Evolutionary conservation across 2,797 vertebrate species (phyloP).

Genomic region (Urosaurus nigricauda): DNA sequence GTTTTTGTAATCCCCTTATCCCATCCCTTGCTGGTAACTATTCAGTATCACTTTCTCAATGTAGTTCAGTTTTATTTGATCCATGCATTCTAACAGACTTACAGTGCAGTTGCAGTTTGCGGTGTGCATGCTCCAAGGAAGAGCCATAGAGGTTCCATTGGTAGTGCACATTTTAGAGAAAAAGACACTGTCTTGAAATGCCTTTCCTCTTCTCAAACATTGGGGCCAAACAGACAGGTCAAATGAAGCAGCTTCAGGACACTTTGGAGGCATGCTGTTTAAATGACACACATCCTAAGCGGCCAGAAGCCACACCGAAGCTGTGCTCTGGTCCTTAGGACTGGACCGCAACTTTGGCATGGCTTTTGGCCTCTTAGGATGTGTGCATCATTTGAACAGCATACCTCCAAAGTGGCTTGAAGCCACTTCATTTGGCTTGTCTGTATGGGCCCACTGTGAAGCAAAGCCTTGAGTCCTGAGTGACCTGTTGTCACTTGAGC

Average conservation of each 20-base stretch:
- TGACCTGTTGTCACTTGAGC: background rate
- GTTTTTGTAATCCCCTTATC: background rate
- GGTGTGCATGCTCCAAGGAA: background rate
- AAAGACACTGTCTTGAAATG: too few relatives aligned
- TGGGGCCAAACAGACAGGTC: background rate
- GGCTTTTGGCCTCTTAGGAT: too few relatives aligned
- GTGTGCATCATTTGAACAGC: too few relatives aligned
- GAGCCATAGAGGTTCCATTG: background rate
- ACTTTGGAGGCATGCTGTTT: too few relatives aligned
- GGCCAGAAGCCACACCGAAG: too few relatives aligned
- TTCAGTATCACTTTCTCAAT: background rate
- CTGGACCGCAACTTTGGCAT: too few relatives aligned
- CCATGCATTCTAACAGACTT: background rate
- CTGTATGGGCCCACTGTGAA: background rate
- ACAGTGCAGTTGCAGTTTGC: background rate
- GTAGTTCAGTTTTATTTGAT: background rate
- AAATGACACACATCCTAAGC: too few relatives aligned
- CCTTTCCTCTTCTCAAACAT: background rate
- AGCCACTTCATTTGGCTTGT: too few relatives aligned
- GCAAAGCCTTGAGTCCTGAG: background rate
- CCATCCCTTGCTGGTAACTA: background rate
- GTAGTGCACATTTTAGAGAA: background rate
- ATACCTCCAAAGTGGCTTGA: too few relatives aligned
- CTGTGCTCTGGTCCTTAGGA: too few relatives aligned
- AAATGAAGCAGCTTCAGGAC: too few relatives aligned